phyloP scores from a whole-genome alignment of 2,888 invertebrate genomes.

The Andrena bicolor region DNA sequence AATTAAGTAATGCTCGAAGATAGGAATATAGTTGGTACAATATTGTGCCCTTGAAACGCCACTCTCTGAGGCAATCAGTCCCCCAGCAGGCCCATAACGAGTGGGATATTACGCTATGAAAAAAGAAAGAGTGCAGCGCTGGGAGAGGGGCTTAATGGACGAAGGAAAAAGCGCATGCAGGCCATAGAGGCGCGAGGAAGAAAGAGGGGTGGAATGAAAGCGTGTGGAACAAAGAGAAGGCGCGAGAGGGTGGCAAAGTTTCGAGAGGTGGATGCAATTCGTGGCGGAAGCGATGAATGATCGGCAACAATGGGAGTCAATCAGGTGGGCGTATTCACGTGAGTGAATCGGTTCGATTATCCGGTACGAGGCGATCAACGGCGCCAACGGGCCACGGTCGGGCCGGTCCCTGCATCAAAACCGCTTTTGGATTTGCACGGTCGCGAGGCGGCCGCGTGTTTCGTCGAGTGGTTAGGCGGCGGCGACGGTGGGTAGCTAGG shows the following conservation, averaged over 20 bases:
- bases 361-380: conserved; percentile 70
- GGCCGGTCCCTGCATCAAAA: conserved; percentile 56
- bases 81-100: too few species aligned
- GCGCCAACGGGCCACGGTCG: conserved; percentile 30
- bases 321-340: conserved; percentile 80
- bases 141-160: conserved; percentile 12
- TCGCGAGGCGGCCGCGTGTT: conserved; percentile 47
- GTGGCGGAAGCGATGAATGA: conserved; percentile 80
- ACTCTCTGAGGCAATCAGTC: not conserved
- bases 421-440: conserved; percentile 67
- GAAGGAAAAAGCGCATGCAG: conserved; percentile 22
- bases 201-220: not conserved
- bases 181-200: not conserved
- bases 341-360: conserved; percentile 82
- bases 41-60: not conserved
- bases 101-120: not conserved
- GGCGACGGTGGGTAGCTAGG: conserved; percentile 19
- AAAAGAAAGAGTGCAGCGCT: not conserved
- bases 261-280: conserved; percentile 71
- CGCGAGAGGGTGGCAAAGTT: conserved; percentile 55
- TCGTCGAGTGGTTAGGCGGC: conserved; percentile 54
- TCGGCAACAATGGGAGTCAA: conserved; percentile 83
- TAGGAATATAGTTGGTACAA: not conserved
- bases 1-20: conserved; percentile 29
- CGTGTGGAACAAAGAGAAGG: not conserved